phyloP scores from a whole-genome alignment of 2,113 vertebrate species.

The Empidonax alnorum region DNA sequence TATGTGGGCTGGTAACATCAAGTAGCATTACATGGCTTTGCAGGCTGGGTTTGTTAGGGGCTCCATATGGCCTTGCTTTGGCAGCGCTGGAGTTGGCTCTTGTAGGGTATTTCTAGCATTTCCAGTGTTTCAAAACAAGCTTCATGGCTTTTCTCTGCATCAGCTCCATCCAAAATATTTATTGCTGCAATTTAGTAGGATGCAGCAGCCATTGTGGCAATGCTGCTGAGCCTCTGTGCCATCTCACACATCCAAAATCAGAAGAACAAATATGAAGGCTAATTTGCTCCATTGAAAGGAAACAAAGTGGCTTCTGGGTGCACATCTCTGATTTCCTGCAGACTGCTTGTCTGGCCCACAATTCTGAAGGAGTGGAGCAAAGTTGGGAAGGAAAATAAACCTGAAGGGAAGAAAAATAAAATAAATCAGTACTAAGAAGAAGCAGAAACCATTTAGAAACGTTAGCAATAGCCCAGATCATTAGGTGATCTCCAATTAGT shows the following conservation, averaged over 20 bases:
- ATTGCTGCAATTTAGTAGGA: slow-evolving; percentile 42
- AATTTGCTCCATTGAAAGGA: neutral
- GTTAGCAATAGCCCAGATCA: neutral
- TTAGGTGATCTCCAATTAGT: neutral
- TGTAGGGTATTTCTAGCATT: slow-evolving; percentile 22
- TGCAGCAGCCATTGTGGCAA: neutral
- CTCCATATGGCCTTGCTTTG: slow-evolving; percentile 48
- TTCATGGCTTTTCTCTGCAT: slow-evolving; percentile 29
- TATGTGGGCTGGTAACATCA: neutral
- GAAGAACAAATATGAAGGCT: neutral
- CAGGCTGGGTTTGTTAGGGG: neutral
- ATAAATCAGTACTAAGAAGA: neutral
- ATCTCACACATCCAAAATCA: slow-evolving; percentile 6
- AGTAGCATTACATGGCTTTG: neutral
- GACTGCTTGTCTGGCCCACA: neutral
- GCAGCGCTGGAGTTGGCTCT: neutral
- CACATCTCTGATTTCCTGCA: neutral
- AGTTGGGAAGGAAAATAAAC: neutral
- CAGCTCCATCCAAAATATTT: slow-evolving; percentile 46
- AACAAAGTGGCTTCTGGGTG: neutral
- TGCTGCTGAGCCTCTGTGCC: slow-evolving; percentile 6
- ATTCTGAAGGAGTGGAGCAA: neutral
- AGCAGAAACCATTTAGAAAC: neutral
- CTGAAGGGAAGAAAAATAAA: rapidly evolving
- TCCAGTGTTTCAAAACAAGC: slow-evolving; percentile 29